Evolutionary conservation across 2,113 vertebrate species (phyloP).

Genomic region (Leptodactylus fuscus): DNA sequence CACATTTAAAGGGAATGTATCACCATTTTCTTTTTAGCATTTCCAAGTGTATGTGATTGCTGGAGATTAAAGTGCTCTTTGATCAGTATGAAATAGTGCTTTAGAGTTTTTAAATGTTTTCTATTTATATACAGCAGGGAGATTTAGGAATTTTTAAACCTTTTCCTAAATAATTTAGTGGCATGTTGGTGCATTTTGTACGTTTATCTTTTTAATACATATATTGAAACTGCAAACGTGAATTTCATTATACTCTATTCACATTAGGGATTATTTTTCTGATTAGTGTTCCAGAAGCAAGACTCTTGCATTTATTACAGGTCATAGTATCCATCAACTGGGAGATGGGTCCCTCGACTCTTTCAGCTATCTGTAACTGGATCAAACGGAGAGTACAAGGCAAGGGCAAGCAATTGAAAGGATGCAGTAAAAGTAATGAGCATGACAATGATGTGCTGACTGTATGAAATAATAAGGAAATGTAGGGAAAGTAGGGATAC

Average conservation of each 20-base stretch:
- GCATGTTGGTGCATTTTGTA: too few species aligned
- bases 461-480: not conserved
- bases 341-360: slow-evolving; percentile 49
- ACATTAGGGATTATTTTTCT: not conserved
- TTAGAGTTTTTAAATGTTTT: too few species aligned
- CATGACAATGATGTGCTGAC: slow-evolving; percentile 48
- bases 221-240: too few species aligned
- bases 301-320: not conserved
- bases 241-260: not conserved
- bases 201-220: too few species aligned
- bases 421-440: slow-evolving; percentile 53
- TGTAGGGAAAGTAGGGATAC: not conserved
- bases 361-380: slow-evolving; percentile 24
- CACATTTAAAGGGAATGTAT: too few species aligned
- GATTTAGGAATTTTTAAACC: too few species aligned
- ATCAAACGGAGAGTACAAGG: slow-evolving; percentile 15
- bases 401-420: slow-evolving; percentile 37
- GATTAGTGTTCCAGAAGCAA: not conserved
- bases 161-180: too few species aligned
- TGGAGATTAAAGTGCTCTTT: too few species aligned
- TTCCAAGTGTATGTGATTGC: too few species aligned
- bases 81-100: too few species aligned
- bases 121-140: too few species aligned
- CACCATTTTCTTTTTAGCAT: too few species aligned
- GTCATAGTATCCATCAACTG: slow-evolving; percentile 13